These are phyloP conservation scores for Polyergus mexicanus DNA, from an alignment of 1,140 invertebrate species.

Conservation along the genomic window DNA sequence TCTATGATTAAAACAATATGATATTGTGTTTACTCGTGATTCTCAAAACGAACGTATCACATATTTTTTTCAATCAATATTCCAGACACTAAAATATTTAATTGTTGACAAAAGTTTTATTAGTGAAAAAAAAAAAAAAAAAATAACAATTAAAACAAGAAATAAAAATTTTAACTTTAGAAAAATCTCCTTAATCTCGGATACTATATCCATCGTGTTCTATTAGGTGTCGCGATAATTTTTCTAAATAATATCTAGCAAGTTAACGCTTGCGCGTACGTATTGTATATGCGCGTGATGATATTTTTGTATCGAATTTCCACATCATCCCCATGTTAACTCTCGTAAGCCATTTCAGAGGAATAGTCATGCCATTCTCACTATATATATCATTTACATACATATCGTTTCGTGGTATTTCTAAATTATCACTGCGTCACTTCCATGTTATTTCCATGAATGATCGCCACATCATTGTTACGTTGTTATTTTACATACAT, in stretches of 20 bases:
- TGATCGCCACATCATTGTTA: slow-evolving; percentile 24
- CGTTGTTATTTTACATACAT: slow-evolving; percentile 8
- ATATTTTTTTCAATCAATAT: too few species aligned
- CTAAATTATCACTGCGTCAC: slow-evolving; percentile 42
- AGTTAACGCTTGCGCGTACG: not conserved
- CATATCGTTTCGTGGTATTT: slow-evolving; percentile 20
- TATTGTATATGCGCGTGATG: not conserved
- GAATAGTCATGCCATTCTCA: slow-evolving; percentile 28
- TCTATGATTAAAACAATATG: too few species aligned
- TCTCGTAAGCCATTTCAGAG: slow-evolving; percentile 16
- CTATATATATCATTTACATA: slow-evolving; percentile 15
- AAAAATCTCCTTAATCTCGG: too few species aligned
- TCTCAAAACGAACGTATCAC: too few species aligned
- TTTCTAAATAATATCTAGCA: slow-evolving; percentile 1
- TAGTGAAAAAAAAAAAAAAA: too few species aligned
- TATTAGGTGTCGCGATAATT: not conserved
- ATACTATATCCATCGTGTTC: too few species aligned
- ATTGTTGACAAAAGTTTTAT: too few species aligned
- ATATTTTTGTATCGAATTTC: slow-evolving; percentile 10
- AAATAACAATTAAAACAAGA: too few species aligned
- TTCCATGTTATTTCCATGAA: slow-evolving; percentile 53
- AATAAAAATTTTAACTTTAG: too few species aligned
- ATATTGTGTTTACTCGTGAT: too few species aligned
- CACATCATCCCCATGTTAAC: not conserved
- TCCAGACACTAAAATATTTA: too few species aligned